These are phyloP conservation scores for Teinopalpus imperialis DNA, from an alignment of 2,888 invertebrate species.

Conservation along the genomic window DNA sequence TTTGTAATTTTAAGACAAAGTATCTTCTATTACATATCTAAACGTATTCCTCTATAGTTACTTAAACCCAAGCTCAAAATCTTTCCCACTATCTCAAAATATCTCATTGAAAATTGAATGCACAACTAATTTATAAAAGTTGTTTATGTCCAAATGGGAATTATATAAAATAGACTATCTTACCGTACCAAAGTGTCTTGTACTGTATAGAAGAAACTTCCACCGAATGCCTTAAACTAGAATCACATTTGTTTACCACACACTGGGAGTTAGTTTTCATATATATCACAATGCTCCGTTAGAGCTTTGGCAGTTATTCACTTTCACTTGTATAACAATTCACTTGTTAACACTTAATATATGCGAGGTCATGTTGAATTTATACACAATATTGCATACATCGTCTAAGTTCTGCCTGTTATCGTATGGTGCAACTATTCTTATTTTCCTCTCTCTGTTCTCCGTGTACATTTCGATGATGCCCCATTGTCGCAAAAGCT, in stretches of 20 bases:
- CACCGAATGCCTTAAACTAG: slow-evolving; percentile 20
- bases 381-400: slow-evolving; percentile 53
- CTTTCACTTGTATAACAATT: slow-evolving; percentile 22
- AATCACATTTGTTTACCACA: slow-evolving; percentile 20
- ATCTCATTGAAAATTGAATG: too few relatives aligned
- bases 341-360: slow-evolving; percentile 43
- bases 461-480: slow-evolving; percentile 83
- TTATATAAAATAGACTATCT: too few relatives aligned
- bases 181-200: slow-evolving; percentile 11
- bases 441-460: slow-evolving; percentile 47
- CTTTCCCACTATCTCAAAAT: too few relatives aligned
- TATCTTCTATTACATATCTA: too few relatives aligned
- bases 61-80: too few relatives aligned
- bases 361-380: slow-evolving; percentile 59
- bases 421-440: slow-evolving; percentile 51
- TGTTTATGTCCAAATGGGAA: too few relatives aligned
- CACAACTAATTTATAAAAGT: too few relatives aligned
- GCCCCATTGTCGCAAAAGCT: slow-evolving; percentile 90
- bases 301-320: slow-evolving; percentile 16
- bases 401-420: slow-evolving; percentile 36
- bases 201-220: slow-evolving; percentile 17
- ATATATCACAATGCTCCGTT: slow-evolving; percentile 2
- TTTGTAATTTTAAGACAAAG: too few relatives aligned
- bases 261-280: slow-evolving; percentile 15
- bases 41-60: too few relatives aligned